Conservation (phyloP, 1,140 invertebrate species). For the Aphidius ervi region DNA sequence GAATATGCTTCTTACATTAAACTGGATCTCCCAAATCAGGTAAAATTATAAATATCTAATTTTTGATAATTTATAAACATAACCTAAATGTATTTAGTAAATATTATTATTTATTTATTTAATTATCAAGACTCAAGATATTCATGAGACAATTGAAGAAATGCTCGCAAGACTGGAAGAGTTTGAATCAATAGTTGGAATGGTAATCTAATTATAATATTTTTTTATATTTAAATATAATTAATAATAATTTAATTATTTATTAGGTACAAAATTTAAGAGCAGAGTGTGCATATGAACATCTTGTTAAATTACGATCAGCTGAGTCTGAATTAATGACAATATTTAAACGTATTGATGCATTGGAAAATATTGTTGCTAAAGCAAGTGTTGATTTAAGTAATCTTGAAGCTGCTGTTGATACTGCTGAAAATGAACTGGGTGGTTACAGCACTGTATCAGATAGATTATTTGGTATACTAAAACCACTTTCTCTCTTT, state of each 20-base stretch:
- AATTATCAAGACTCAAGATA: conserved; percentile 29
- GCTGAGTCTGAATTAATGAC: conserved; percentile 28
- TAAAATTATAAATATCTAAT: conserved; percentile 14
- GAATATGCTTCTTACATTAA: conserved; percentile 36
- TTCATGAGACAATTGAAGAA: conserved; percentile 35
- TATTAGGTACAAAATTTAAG: conserved; percentile 33
- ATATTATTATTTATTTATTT: conserved; percentile 6
- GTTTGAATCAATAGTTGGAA: conserved; percentile 39
- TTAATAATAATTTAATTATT: not conserved
- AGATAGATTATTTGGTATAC: conserved; percentile 35
- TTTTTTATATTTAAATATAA: conserved; percentile 12
- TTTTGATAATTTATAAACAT: conserved; percentile 1
- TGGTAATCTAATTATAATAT: conserved; percentile 26
- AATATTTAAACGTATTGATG: conserved; percentile 34
- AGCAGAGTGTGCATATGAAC: conserved; percentile 32
- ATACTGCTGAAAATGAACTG: conserved; percentile 37
- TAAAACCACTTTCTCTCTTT: conserved; percentile 36
- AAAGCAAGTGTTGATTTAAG: conserved; percentile 34
- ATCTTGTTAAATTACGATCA: conserved; percentile 30
- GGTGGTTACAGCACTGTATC: conserved; percentile 30
- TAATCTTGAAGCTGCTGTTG: conserved; percentile 34
- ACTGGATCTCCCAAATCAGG: conserved; percentile 31
- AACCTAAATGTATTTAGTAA: not conserved
- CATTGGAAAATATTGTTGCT: conserved; percentile 35
- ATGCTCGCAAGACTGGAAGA: conserved; percentile 38